These are phyloP conservation scores for Corydoras maculifer DNA, from an alignment of 2,113 vertebrate species.

Conservation along the genomic window DNA sequence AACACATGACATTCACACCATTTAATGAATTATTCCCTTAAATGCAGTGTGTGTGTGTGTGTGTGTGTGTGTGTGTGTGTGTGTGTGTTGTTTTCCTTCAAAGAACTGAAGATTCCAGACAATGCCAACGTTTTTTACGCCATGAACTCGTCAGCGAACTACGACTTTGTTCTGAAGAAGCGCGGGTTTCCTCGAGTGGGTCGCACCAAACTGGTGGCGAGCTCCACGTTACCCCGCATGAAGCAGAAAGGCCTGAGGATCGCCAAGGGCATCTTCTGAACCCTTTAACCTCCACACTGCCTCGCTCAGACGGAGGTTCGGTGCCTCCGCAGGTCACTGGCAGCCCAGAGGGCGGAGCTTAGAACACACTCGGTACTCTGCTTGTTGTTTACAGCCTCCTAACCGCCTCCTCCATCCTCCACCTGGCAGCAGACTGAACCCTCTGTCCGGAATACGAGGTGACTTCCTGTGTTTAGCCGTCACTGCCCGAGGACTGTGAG, in stretches of 20 bases:
- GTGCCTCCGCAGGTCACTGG: conserved; percentile 19
- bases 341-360: conserved; percentile 7
- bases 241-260: conserved; percentile 97
- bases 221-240: conserved; percentile 92
- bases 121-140: conserved; percentile 97
- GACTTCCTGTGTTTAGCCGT: conserved; percentile 23
- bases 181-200: conserved; percentile 73
- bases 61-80: no score
- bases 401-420: conserved; percentile 8
- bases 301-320: not conserved
- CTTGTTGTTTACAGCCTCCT: conserved; percentile 30
- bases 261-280: conserved; percentile 95
- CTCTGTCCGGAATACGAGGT: conserved; percentile 3
- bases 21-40: no score
- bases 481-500: conserved; percentile 11
- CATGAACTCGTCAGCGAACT: conserved; percentile 97
- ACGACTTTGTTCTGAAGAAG: conserved; percentile 93
- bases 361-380: not conserved
- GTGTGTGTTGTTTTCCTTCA: no score
- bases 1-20: no score
- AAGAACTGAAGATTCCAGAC: conserved; percentile 93
- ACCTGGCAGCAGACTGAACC: not conserved
- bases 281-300: not conserved
- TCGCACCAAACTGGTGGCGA: conserved; percentile 83
- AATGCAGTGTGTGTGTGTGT: no score